Conservation (phyloP, 2,113 vertebrate species). For the Engraulis encrasicolus region DNA sequence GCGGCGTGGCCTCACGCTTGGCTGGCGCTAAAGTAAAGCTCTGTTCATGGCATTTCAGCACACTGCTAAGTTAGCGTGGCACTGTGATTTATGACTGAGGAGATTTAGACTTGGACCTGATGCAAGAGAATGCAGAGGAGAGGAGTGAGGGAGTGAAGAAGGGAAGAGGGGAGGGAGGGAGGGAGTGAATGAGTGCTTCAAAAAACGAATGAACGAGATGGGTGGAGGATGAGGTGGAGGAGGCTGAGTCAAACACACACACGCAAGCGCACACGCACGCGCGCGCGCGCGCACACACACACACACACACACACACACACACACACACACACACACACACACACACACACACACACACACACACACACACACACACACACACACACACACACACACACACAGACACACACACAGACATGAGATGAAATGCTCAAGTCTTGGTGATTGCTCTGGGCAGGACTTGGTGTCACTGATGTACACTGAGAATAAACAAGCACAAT, state of each 20-base stretch:
- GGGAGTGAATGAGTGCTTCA: slow-evolving; percentile 60
- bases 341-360: too few species aligned
- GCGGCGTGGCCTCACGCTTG: slow-evolving; percentile 74
- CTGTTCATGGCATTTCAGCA: slow-evolving; percentile 78
- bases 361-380: too few species aligned
- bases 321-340: too few species aligned
- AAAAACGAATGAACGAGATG: slow-evolving; percentile 68
- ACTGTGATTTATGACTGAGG: slow-evolving; percentile 77
- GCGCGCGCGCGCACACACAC: too few species aligned
- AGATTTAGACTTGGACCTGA: slow-evolving; percentile 69
- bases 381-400: too few species aligned
- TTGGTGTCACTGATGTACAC: slow-evolving; percentile 32
- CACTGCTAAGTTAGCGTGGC: slow-evolving; percentile 75
- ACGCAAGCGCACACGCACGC: too few species aligned
- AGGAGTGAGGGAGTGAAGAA: too few species aligned
- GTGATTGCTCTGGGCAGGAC: slow-evolving; percentile 69
- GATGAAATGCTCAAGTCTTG: slow-evolving; percentile 71
- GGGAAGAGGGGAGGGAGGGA: too few species aligned
- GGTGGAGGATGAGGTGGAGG: too few species aligned
- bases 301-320: too few species aligned
- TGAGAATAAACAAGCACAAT: slow-evolving; percentile 42
- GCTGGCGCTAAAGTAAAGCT: slow-evolving; percentile 77
- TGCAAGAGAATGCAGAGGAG: slow-evolving; percentile 59
- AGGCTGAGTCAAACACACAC: slow-evolving; percentile 74
- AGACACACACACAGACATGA: slow-evolving; percentile 54